Base-by-base conservation (phyloP, 1,140 invertebrate species). In the Pemphigus obesinymphae region DNA sequence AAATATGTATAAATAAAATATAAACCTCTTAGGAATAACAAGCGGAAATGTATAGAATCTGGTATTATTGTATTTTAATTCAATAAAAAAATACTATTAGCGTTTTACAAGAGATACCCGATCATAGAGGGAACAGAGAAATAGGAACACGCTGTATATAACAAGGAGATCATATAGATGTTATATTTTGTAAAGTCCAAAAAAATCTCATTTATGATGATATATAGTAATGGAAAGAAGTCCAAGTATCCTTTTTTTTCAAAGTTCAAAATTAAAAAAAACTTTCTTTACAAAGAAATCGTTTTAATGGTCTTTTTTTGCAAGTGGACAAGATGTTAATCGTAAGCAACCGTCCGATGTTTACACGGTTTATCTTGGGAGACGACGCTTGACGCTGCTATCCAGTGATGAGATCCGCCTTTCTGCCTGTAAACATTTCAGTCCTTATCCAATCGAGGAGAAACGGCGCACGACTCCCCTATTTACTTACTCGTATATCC, bases 271-370 rank as follows among this genome's bases (percentile, higher is more conserved):
- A 48, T 73, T 48, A 73, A 48, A 73, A 73, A 72, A 48, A 50
- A 50, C 43, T 73, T 73, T 48, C 8, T 17, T 26, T 0, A 80
- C 55, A 80, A 80, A 80, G 76, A 80, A 63, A 63, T 8, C 55
- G 17, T 55, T 61, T 3, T 17, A 55, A 45, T 15, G 17, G 37
- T 58, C 23, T 80, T 80, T 80, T n/a, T 80, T 17, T 29, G 55
- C 53, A 3, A 43, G 53, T 5, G n/a, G 37, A 20, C 55, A 80
- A 80, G 76, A 80, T 80, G 76, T 80, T 80, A 80, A 80, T 80
- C 76, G 50, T 58, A 61, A 80, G 55, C 37, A 40, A 50, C 53
- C 70, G 70, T 73, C 43, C 43, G 31, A 48, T 73, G 43, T 73
- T 73, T 73, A 10, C 70, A 31, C 34, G 6, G 76, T 61, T 80